Evolutionary conservation across 2,888 invertebrate species (phyloP).

Genomic region (Erebia epiphron): DNA sequence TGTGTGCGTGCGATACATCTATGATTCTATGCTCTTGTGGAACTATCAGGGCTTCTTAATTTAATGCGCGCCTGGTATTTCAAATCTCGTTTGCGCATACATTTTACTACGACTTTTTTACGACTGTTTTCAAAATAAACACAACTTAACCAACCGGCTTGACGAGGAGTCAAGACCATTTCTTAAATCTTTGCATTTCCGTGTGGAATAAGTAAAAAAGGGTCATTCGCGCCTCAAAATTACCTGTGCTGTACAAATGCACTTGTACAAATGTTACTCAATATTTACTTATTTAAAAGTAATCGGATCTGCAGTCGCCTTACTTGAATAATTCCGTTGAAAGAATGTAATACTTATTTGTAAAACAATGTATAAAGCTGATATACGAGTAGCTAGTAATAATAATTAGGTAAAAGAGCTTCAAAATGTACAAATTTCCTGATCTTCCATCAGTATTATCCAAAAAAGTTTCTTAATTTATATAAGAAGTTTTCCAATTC

Average conservation of each 20-base stretch:
- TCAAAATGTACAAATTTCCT: too few relatives aligned
- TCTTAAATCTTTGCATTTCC: constrained; percentile 78
- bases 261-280: constrained; percentile 35
- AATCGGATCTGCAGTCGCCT: neutral
- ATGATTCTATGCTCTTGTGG: constrained; percentile 37
- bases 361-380: too few relatives aligned
- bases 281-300: constrained; percentile 32
- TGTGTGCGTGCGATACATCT: constrained; percentile 59
- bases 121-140: constrained; percentile 67
- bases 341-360: neutral
- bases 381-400: too few relatives aligned
- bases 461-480: too few relatives aligned
- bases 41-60: constrained; percentile 59
- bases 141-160: constrained; percentile 67
- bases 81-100: constrained; percentile 77
- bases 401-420: too few relatives aligned
- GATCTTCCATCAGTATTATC: too few relatives aligned
- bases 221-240: constrained; percentile 70
- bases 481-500: too few relatives aligned
- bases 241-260: constrained; percentile 48
- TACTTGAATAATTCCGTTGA: neutral
- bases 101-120: constrained; percentile 76
- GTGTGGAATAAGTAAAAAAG: constrained; percentile 73
- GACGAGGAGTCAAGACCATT: constrained; percentile 56
- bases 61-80: constrained; percentile 74